These are phyloP conservation scores for Iguana delicatissima DNA, from an alignment of 2,797 vertebrate genomes.

Conservation along the genomic window DNA sequence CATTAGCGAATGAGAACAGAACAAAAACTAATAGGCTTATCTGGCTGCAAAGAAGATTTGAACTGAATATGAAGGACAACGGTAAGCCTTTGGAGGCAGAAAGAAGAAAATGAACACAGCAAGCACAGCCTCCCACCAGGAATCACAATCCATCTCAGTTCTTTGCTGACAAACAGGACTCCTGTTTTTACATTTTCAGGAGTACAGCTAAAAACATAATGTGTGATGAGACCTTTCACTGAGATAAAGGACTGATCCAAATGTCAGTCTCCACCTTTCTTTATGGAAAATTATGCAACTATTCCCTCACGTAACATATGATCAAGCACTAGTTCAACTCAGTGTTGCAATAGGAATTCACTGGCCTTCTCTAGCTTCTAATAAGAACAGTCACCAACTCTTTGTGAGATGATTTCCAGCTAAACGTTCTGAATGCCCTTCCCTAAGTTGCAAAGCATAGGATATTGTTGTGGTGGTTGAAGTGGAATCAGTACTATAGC, in stretches of 20 bases:
- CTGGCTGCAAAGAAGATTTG: slow-evolving; percentile 47
- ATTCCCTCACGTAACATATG: neutral
- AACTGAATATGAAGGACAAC: slow-evolving; percentile 54
- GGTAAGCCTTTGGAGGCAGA: slow-evolving; percentile 45
- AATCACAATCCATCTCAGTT: neutral
- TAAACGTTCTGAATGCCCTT: too few species aligned
- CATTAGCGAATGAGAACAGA: slow-evolving; percentile 65
- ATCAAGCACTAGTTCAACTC: neutral
- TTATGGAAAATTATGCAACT: neutral
- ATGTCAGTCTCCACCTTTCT: neutral
- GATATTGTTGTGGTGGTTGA: too few species aligned
- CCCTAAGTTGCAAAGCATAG: too few species aligned
- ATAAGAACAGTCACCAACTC: neutral
- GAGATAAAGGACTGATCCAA: neutral
- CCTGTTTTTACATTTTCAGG: neutral
- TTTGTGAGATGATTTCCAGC: neutral
- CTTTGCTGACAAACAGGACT: neutral
- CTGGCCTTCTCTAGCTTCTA: neutral
- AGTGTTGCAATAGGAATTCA: neutral
- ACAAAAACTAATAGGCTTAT: slow-evolving; percentile 60
- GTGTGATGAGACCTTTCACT: neutral
- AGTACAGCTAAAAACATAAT: neutral
- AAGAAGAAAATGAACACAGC: neutral
- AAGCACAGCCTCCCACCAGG: neutral
- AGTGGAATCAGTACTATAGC: too few species aligned